Conservation (phyloP, 1,140 invertebrate genomes). For the Rhizoglyphus robini region DNA sequence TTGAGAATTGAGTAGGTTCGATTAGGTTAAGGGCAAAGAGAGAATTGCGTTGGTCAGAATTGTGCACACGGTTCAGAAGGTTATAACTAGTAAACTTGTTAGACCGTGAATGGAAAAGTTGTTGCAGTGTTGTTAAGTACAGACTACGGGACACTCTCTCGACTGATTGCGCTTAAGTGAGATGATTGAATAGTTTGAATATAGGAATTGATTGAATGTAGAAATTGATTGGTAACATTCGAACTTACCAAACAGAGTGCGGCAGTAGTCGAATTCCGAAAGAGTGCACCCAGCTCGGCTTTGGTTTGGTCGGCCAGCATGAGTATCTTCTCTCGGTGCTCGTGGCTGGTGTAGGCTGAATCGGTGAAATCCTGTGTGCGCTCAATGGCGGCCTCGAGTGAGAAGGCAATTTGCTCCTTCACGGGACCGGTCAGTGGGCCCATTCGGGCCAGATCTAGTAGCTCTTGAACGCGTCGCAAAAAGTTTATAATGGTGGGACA, state of each 20-base stretch:
- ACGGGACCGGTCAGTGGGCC: constrained; percentile 44
- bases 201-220: too few species aligned
- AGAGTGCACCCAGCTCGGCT: constrained; percentile 67
- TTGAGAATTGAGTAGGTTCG: too few species aligned
- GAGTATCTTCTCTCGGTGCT: constrained; percentile 86
- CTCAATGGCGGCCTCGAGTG: constrained; percentile 79
- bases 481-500: constrained; percentile 11
- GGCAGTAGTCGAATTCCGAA: constrained; percentile 50
- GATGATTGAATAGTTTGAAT: not conserved
- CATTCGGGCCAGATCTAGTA: constrained; percentile 66
- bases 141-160: too few species aligned
- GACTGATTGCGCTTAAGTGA: not conserved
- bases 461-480: constrained; percentile 37
- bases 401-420: constrained; percentile 58
- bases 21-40: too few species aligned
- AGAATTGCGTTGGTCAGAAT: too few species aligned
- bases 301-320: constrained; percentile 73
- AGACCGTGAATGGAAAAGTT: too few species aligned
- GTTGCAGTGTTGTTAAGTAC: too few species aligned
- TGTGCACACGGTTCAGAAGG: too few species aligned
- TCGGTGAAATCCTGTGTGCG: constrained; percentile 92
- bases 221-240: too few species aligned
- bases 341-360: constrained; percentile 92
- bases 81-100: too few species aligned
- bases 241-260: constrained; percentile 4